These are phyloP conservation scores for Ridgeia piscesae DNA, from an alignment of 1,140 invertebrate genomes.

Conservation along the genomic window DNA sequence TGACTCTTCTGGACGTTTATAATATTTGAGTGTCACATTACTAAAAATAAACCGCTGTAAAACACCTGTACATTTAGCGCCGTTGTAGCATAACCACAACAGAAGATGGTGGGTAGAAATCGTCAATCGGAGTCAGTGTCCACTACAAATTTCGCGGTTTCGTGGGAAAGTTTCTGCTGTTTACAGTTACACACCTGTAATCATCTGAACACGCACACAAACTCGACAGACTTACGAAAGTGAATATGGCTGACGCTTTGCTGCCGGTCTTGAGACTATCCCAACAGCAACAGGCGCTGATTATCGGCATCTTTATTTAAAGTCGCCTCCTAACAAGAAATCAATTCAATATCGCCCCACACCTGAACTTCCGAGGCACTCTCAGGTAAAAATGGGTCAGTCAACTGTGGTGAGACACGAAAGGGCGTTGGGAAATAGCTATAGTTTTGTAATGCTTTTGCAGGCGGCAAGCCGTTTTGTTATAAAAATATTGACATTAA, in stretches of 20 bases:
- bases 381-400: constrained; percentile 3
- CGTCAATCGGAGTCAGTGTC: neutral
- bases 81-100: neutral
- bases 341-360: neutral
- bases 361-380: neutral
- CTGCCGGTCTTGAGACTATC: constrained; percentile 74
- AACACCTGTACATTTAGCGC: neutral
- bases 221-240: constrained; percentile 63
- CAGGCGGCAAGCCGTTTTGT: neutral
- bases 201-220: neutral
- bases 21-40: no score
- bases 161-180: neutral
- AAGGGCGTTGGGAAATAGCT: neutral
- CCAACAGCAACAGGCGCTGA: constrained; percentile 81
- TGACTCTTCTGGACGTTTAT: no score
- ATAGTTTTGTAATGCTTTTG: neutral
- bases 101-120: neutral
- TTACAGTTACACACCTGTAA: neutral
- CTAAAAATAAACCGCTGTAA: neutral
- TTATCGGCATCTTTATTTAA: constrained; percentile 67
- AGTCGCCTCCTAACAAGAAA: neutral
- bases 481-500: neutral
- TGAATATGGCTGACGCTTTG: constrained; percentile 75
- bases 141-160: neutral
- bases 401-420: neutral